phyloP scores from a whole-genome alignment of 2,797 vertebrate genomes.

The Typhlichthys subterraneus region DNA sequence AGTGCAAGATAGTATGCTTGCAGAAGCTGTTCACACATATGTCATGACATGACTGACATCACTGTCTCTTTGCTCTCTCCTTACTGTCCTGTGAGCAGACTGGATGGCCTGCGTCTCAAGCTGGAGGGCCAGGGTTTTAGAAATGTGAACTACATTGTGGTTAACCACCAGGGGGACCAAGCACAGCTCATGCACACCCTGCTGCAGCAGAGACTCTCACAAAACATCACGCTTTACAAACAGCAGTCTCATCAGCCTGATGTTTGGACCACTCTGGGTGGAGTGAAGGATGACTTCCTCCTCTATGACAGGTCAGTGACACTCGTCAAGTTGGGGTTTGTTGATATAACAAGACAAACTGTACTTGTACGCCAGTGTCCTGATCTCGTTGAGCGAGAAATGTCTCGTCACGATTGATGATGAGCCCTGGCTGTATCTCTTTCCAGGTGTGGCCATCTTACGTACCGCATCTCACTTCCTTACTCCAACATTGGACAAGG shows the following conservation, averaged over 20 bases:
- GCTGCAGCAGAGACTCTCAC: conserved; percentile 79
- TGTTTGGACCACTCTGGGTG: conserved; percentile 86
- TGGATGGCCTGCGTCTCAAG: conserved; percentile 86
- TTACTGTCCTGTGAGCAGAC: conserved; percentile 62
- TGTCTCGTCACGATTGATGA: conserved; percentile 3
- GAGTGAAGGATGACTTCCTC: conserved; percentile 89
- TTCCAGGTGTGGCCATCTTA: conserved; percentile 90
- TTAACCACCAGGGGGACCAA: conserved; percentile 84
- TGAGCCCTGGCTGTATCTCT: conserved; percentile 6
- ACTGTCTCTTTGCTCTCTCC: not conserved
- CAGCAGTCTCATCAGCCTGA: conserved; percentile 81
- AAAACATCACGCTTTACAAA: conserved; percentile 84
- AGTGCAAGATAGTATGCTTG: no score
- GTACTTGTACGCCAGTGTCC: no score
- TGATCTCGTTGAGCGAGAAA: not conserved
- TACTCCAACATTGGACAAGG: conserved; percentile 82
- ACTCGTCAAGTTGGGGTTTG: not conserved
- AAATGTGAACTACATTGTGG: conserved; percentile 84
- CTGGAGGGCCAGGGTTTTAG: conserved; percentile 82
- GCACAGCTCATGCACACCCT: conserved; percentile 75
- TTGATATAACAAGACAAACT: not conserved
- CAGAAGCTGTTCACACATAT: no score
- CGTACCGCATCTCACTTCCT: conserved; percentile 87
- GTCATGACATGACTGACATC: not conserved
- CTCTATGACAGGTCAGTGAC: conserved; percentile 90